Conservation (phyloP, 1,140 invertebrate genomes). For the Dufourea novaeangliae region DNA sequence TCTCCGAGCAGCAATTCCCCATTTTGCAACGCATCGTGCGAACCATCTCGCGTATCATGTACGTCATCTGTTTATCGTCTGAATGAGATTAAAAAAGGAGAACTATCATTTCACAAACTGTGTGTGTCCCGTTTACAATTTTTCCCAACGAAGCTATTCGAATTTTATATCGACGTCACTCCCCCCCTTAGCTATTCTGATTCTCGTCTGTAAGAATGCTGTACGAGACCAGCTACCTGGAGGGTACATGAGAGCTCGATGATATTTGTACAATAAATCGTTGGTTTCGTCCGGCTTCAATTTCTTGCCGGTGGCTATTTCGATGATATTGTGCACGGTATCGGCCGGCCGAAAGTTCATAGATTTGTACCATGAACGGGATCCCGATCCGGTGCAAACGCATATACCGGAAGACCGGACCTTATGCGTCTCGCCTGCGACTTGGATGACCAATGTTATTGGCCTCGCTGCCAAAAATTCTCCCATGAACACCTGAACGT, state of each 20-base stretch:
- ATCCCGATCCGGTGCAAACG: conserved; percentile 96
- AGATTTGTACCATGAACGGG: conserved; percentile 95
- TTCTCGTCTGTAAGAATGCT: background rate
- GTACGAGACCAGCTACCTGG: conserved; percentile 30
- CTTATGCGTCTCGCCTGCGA: conserved; percentile 87
- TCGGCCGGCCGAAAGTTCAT: conserved; percentile 85
- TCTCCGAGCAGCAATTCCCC: conserved; percentile 2
- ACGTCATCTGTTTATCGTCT: conserved; percentile 55
- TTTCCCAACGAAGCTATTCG: too few relatives aligned
- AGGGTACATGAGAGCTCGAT: conserved; percentile 35
- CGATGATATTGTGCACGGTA: conserved; percentile 40
- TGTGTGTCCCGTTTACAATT: too few relatives aligned
- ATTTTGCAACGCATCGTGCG: background rate
- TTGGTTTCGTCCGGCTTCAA: conserved; percentile 25
- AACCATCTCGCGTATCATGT: conserved; percentile 52
- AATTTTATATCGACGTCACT: background rate
- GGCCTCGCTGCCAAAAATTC: conserved; percentile 95
- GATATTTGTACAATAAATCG: conserved; percentile 51
- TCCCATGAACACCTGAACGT: conserved; percentile 92
- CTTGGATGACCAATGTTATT: conserved; percentile 90
- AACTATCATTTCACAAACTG: too few relatives aligned
- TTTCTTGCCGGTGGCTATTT: conserved; percentile 49
- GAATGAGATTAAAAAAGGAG: background rate
- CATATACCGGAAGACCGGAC: conserved; percentile 97
- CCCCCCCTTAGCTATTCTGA: background rate